Base-by-base conservation (phyloP, 2,113 vertebrate genomes). In the Cheirogaleus medius region DNA sequence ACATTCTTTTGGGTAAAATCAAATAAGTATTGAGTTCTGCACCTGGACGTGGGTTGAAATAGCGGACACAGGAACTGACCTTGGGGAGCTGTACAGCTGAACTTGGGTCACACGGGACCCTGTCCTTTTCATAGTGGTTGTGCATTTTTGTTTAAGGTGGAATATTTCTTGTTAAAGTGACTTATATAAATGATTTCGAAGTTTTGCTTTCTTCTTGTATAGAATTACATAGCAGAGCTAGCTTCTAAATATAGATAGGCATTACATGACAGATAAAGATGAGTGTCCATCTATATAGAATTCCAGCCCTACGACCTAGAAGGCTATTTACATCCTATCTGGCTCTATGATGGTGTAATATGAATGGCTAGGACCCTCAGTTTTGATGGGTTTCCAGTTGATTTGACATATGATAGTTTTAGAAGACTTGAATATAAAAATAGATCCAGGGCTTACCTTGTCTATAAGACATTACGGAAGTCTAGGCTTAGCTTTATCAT, bases 181-280 rank as follows among this genome's bases (percentile, higher is more conserved):
- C 66, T 90, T 78, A 86, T 60, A 85, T 85, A 86, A 92, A 69
- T 91, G 34, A 96, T 56, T 39, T 89, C 83, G 54, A 91, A 83
- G 74, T 93, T 58, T 77, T 25, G 77, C 84, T 96, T 85, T 52
- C 86, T 95, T 78, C 66, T 52, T 47, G 34, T 23, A 34, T 44
- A 95, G 58, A 97, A 94, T 95, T 92, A 49, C 73, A 89, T 18
- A 86, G 60, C 27, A 86, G 32, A 96, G 18, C 34, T 74, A 39
- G 63, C 74, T 97, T 95, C 87, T 89, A 96, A 95, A 95, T 58
- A 85, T 81, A 87, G 78, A 47, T 13, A 74, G 73, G 56, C 44
- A 92, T 97, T 87, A 86, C 95, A 80, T 93, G 81, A 82, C 69
- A 96, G 89, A 81, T 69, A 90, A 76, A 94, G 23, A 60, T 74